Conservation (phyloP, 2,888 invertebrate species). For the Holacanthella duospinosa region DNA sequence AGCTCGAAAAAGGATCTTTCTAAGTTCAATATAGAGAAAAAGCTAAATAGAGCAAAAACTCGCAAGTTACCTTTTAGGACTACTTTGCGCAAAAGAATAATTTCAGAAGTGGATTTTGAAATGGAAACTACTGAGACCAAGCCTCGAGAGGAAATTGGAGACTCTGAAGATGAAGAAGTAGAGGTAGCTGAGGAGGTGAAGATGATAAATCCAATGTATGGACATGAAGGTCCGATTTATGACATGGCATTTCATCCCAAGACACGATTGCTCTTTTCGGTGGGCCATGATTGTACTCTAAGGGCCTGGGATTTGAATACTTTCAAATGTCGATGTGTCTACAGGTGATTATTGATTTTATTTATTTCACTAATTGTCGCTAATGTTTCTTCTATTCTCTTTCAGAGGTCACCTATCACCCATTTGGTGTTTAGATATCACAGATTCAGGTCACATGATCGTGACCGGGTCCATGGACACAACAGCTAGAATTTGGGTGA, state of each 20-base stretch:
- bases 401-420: conserved; percentile 72
- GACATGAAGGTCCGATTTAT: conserved; percentile 31
- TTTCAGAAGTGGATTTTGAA: background rate
- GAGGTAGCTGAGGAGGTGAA: background rate
- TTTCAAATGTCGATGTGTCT: conserved; percentile 58
- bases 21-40: conserved; percentile 7
- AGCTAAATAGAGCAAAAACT: conserved; percentile 8
- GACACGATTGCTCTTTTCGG: conserved; percentile 50
- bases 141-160: background rate
- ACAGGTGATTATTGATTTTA: conserved; percentile 46
- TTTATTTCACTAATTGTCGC: background rate
- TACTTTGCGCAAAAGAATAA: too few relatives aligned
- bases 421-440: conserved; percentile 75
- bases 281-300: conserved; percentile 61
- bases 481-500: conserved; percentile 68
- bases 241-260: conserved; percentile 33
- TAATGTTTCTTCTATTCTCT: conserved; percentile 38
- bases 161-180: background rate
- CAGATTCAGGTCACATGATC: conserved; percentile 56
- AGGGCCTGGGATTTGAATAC: conserved; percentile 62
- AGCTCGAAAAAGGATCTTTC: conserved; percentile 14
- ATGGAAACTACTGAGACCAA: background rate
- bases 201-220: conserved; percentile 20
- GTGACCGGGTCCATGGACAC: conserved; percentile 71
- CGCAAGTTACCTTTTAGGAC: too few relatives aligned